Conservation (phyloP, 2,888 invertebrate species). For the Eulithis testata region DNA sequence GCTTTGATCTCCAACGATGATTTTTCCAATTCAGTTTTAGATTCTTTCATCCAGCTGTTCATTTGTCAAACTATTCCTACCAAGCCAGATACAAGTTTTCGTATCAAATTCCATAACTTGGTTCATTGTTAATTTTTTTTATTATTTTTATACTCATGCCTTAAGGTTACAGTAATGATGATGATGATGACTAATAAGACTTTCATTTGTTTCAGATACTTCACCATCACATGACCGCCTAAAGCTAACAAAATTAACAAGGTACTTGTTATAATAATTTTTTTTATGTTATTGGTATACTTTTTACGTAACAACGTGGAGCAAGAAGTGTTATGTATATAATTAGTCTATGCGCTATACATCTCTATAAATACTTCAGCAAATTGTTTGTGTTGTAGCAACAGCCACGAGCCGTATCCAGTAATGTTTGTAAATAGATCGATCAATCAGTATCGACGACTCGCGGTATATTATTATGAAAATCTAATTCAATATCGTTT, state of each 20-base stretch:
- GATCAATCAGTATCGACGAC: slow-evolving; percentile 7
- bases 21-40: too few relatives aligned
- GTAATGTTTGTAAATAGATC: background rate
- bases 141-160: too few relatives aligned
- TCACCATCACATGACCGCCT: slow-evolving; percentile 61
- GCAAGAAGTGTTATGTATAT: too few relatives aligned
- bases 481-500: slow-evolving; percentile 14
- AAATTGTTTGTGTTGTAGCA: background rate
- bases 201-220: slow-evolving; percentile 70
- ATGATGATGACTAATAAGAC: slow-evolving; percentile 35
- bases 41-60: too few relatives aligned
- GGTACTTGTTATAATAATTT: slow-evolving; percentile 47
- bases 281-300: slow-evolving; percentile 11
- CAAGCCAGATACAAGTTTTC: too few relatives aligned
- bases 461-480: slow-evolving; percentile 6
- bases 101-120: too few relatives aligned
- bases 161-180: background rate
- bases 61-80: too few relatives aligned
- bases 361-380: slow-evolving; percentile 48
- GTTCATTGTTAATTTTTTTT: too few relatives aligned
- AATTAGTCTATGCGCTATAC: too few relatives aligned
- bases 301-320: too few relatives aligned
- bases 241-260: slow-evolving; percentile 72
- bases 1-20: too few relatives aligned
- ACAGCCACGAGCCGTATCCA: background rate